Evolutionary conservation across 2,113 vertebrate genomes (phyloP), one percentile per base, ranked within the genome.

Genomic region (Ophiodon elongatus): DNA sequence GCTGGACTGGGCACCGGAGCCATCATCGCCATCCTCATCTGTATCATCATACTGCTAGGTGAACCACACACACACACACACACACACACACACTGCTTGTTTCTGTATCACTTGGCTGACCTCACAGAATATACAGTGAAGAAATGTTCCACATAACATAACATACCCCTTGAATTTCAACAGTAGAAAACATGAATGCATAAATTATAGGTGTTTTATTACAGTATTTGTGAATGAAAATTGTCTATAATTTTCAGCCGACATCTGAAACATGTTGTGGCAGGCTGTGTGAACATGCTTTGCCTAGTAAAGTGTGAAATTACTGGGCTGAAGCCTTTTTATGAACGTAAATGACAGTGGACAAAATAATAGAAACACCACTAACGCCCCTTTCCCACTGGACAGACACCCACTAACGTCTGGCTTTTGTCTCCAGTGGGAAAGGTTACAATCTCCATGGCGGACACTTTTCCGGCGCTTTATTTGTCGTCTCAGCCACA

Each of bases 31-130:
- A 99, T 99, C 92, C 97, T 99, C 21, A 96, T 99, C 39, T 99
- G 98, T 73, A 99, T 99, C 92, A 99, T 99, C 93, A 97, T 98
- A 79, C 94, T 99, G 29, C 95, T 99, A 23, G 96, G 98, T 99
- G 91, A 97, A n/a, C n/a, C 23, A 6, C n/a, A 45, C 31, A 69
- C 63, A 59, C 56, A 59, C 41, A 50, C 15, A 29, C 29, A 35
- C 10, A 56, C 63, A 52, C 27, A 23, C 47, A 60, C 37, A 39
- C 47, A 56, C 54, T 57, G 2, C 7, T 52, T 52, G n/a, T 57
- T 57, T 57, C 10, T 25, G 54, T 57, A 27, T n/a, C 54, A 57
- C 54, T 27, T 14, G n/a, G 54, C 25, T 56, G 52, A 56, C 52
- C 50, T 57, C 11, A 57, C 54, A 56, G 1, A 10, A 56, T 25